Percentiles rank a stretch among this genome's conserved stretches.
These are phyloP conservation scores for Thymelicus lineola DNA, from an alignment of 2,888 invertebrate genomes.

Conservation along the genomic window DNA sequence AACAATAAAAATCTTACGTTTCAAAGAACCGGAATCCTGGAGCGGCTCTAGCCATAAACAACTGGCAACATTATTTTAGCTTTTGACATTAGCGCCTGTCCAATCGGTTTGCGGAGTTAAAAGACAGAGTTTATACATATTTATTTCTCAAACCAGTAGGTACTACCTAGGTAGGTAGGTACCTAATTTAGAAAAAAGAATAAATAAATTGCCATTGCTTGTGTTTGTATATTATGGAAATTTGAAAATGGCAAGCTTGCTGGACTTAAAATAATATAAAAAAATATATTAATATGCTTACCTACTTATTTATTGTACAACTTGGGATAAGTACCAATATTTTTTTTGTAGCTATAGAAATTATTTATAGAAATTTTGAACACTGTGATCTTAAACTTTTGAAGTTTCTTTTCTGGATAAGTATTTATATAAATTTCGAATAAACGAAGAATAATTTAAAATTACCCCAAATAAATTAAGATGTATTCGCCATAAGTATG, in stretches of 20 bases:
- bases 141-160: too few species aligned
- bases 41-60: too few species aligned
- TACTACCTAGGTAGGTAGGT: too few species aligned
- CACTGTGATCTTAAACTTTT: neutral
- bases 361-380: neutral
- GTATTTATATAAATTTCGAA: neutral
- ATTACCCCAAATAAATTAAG: neutral
- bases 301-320: neutral
- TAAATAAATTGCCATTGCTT: neutral
- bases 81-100: too few species aligned
- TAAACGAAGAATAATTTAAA: neutral
- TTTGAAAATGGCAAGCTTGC: neutral
- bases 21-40: too few species aligned
- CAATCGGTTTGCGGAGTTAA: too few species aligned
- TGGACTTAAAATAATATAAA: neutral
- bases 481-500: neutral
- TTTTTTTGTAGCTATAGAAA: too few species aligned
- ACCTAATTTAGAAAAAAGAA: too few species aligned
- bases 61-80: too few species aligned
- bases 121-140: too few species aligned
- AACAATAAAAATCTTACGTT: too few species aligned
- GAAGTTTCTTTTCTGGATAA: neutral
- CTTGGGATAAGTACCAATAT: too few species aligned
- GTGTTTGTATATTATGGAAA: neutral
- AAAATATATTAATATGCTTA: neutral